These are phyloP conservation scores for Lutjanus erythropterus DNA, from an alignment of 2,113 vertebrate genomes.

Conservation along the genomic window DNA sequence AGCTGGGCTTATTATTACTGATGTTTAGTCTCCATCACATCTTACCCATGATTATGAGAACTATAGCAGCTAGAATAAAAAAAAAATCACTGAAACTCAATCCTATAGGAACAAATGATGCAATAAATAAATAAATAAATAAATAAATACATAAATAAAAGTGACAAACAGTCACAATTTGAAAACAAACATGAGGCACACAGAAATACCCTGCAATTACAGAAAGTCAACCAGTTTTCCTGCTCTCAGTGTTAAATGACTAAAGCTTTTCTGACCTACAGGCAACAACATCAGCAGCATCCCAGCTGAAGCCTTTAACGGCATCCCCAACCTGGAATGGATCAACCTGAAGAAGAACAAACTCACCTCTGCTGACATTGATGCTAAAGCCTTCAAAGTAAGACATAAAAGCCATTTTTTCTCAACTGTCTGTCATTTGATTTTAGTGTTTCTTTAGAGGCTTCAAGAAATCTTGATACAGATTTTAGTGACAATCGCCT, in stretches of 20 bases:
- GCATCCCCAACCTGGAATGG: slow-evolving; percentile 94
- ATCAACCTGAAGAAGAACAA: slow-evolving; percentile 95
- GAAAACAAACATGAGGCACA: background rate
- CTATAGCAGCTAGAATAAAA: background rate
- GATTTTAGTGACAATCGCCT: background rate
- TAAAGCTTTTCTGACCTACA: slow-evolving; percentile 64
- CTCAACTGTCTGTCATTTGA: background rate
- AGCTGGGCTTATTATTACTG: background rate
- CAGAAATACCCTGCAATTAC: background rate
- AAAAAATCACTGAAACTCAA: background rate
- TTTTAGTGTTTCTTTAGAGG: background rate
- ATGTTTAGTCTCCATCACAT: background rate
- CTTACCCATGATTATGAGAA: background rate
- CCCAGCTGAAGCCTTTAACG: slow-evolving; percentile 92
- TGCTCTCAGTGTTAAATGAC: background rate
- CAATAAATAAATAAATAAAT: background rate
- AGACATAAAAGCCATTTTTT: slow-evolving; percentile 47
- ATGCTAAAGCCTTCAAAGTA: slow-evolving; percentile 91
- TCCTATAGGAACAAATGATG: too few species aligned
- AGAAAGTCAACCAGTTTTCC: background rate
- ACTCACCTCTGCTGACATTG: slow-evolving; percentile 87
- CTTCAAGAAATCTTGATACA: background rate
- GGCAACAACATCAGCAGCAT: slow-evolving; percentile 92
- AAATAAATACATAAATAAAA: background rate
- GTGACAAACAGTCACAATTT: background rate